Evolutionary conservation across 1,140 invertebrate species (phyloP).

Genomic region (Lasioglossum baleicum): DNA sequence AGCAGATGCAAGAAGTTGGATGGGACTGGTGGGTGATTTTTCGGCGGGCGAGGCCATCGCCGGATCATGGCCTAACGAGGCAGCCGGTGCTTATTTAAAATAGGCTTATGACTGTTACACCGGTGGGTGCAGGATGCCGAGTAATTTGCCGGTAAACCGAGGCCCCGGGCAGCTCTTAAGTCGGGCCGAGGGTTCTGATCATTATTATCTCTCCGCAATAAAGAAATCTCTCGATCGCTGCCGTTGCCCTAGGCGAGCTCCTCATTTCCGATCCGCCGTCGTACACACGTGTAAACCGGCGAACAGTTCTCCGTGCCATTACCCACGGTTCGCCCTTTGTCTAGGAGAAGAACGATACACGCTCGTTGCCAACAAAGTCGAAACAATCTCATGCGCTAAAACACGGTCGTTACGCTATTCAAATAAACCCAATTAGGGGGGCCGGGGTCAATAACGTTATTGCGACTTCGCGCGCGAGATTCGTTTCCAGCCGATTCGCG

Average conservation of each 20-base stretch:
- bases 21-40: neutral
- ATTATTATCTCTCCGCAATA: conserved; percentile 62
- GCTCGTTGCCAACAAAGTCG: no score
- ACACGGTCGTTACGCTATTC: neutral
- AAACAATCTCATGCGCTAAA: neutral
- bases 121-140: conserved; percentile 58
- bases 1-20: neutral
- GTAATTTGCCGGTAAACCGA: conserved; percentile 59
- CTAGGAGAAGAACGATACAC: conserved; percentile 9
- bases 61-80: conserved; percentile 23
- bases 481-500: neutral
- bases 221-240: conserved; percentile 60
- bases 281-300: conserved; percentile 28
- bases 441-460: neutral
- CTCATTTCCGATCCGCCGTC: conserved; percentile 21
- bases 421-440: conserved; percentile 1
- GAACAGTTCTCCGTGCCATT: conserved; percentile 4
- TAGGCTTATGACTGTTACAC: conserved; percentile 54
- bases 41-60: neutral
- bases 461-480: neutral
- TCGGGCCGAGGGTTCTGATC: conserved; percentile 48
- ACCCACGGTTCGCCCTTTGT: conserved; percentile 25
- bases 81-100: conserved; percentile 55
- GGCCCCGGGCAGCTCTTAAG: conserved; percentile 53
- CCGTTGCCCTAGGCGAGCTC: conserved; percentile 37